phyloP scores from a whole-genome alignment of 2,113 vertebrate species.

The Ptilorrhoa leucosticta region DNA sequence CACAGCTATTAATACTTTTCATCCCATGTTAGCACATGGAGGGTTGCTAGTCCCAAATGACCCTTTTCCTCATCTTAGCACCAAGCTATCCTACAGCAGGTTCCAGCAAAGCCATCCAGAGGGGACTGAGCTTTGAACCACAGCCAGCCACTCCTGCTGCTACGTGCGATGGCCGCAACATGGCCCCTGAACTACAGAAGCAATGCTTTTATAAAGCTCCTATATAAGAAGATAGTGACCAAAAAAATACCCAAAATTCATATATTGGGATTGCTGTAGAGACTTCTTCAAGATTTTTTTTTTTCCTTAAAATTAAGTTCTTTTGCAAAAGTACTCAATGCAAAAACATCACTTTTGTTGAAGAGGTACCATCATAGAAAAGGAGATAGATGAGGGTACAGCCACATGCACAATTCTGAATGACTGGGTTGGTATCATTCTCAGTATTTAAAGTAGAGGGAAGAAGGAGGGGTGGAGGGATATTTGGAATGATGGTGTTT shows the following conservation, averaged over 20 bases:
- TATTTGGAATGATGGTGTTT: not conserved
- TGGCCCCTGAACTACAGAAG: not conserved
- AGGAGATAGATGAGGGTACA: not conserved
- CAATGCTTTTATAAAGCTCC: not conserved
- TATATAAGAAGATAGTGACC: not conserved
- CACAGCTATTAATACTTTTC: not conserved
- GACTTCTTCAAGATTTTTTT: not conserved
- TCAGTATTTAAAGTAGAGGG: not conserved
- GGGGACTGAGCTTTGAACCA: not conserved
- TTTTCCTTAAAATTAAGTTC: not conserved
- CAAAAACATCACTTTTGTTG: not conserved
- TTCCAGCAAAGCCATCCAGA: not conserved
- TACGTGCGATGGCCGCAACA: fast-evolving
- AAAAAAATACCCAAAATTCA: not conserved
- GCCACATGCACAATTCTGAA: not conserved
- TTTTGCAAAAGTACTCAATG: not conserved
- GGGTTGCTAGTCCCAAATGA: not conserved
- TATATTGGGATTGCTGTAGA: not conserved
- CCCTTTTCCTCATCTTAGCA: not conserved
- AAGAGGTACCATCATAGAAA: not conserved
- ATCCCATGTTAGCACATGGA: not conserved
- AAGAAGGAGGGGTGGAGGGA: not conserved
- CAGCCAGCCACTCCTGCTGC: not conserved
- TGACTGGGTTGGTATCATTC: not conserved
- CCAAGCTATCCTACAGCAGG: not conserved